Conservation (phyloP, 1,140 invertebrate genomes). For the Drosophila saltans region DNA sequence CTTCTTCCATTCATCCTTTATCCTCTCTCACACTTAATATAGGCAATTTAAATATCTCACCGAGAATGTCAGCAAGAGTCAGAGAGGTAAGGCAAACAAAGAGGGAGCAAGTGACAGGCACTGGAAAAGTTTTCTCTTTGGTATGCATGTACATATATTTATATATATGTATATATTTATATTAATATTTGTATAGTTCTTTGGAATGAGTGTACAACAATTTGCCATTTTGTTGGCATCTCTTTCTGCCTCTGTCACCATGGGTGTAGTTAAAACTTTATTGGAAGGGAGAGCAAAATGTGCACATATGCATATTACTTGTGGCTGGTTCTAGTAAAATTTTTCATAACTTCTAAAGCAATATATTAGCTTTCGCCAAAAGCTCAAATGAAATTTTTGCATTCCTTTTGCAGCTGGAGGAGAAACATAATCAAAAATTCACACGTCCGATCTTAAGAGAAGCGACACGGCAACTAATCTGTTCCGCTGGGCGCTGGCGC, state of each 20-base stretch:
- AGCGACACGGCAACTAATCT: too few species aligned
- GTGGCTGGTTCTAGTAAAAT: too few species aligned
- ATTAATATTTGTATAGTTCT: constrained; percentile 9
- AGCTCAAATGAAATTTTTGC: too few species aligned
- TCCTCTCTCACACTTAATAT: constrained; percentile 4
- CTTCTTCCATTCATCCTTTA: constrained; percentile 5
- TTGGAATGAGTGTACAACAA: neutral
- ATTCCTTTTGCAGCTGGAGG: too few species aligned
- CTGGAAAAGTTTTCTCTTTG: constrained; percentile 3
- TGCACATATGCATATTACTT: too few species aligned
- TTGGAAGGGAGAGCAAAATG: neutral
- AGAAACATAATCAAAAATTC: too few species aligned
- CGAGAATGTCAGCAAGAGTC: neutral
- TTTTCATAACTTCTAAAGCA: too few species aligned
- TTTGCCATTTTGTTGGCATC: constrained; percentile 5
- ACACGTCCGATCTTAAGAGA: too few species aligned
- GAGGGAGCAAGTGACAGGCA: neutral
- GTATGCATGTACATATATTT: neutral
- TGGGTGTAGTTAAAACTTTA: neutral
- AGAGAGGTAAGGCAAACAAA: neutral
- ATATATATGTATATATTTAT: neutral
- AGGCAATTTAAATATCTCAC: constrained; percentile 5
- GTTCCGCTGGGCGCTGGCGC: too few species aligned
- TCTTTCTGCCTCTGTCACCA: neutral
- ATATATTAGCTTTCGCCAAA: too few species aligned